These are phyloP conservation scores for Siniperca obscura DNA, from an alignment of 2,797 vertebrate genomes.

Conservation along the genomic window DNA sequence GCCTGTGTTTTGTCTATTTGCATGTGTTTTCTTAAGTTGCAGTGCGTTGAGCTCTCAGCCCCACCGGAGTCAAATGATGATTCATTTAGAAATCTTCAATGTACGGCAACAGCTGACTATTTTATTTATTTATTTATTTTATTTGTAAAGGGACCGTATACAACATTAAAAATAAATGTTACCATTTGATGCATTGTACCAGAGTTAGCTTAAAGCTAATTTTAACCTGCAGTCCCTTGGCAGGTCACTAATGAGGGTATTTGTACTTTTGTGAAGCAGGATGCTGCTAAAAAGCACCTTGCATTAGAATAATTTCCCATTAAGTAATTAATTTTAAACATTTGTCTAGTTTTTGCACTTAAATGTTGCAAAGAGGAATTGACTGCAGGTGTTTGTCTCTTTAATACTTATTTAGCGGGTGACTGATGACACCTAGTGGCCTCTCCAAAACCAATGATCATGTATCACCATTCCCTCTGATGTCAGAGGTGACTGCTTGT, in stretches of 20 bases:
- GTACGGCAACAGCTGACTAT: background rate
- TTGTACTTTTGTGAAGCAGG: background rate
- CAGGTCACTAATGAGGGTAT: too few species aligned
- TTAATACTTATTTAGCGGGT: background rate
- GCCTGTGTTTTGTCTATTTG: too few species aligned
- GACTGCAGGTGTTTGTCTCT: background rate
- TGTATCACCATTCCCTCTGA: background rate
- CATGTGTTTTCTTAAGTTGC: too few species aligned
- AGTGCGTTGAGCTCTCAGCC: too few species aligned
- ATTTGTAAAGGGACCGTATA: too few species aligned
- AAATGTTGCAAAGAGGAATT: background rate
- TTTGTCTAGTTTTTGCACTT: background rate
- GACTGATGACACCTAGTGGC: slow-evolving; percentile 50
- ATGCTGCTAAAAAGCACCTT: background rate
- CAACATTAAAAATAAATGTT: too few species aligned
- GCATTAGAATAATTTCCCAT: background rate
- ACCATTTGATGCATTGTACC: too few species aligned
- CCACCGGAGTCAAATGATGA: background rate
- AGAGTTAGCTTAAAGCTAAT: too few species aligned
- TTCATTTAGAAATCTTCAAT: background rate
- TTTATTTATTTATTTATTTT: too few species aligned
- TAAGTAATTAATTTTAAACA: background rate
- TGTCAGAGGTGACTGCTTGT: slow-evolving; percentile 1
- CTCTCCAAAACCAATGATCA: background rate
- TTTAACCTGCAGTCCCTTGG: too few species aligned